Conservation (phyloP, 2,888 invertebrate genomes). For the Lochmaea crataegi region DNA sequence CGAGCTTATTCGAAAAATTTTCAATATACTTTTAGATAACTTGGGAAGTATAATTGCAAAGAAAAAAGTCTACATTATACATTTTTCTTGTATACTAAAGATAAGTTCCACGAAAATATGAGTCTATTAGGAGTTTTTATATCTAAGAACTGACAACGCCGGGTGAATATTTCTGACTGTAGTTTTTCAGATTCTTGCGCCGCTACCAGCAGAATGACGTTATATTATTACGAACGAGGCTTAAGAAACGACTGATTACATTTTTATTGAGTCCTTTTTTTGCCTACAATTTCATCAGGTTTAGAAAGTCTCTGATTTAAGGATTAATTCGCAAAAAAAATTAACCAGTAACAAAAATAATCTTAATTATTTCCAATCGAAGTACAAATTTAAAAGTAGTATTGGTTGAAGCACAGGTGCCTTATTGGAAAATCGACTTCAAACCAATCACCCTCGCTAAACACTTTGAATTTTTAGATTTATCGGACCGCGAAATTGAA, state of each 20-base stretch:
- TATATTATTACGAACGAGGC: conserved; percentile 48
- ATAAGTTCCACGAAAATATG: too few relatives aligned
- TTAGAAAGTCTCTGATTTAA: conserved; percentile 10
- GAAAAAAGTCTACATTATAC: too few relatives aligned
- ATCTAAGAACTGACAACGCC: neutral
- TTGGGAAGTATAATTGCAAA: too few relatives aligned
- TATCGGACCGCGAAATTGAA: conserved; percentile 45
- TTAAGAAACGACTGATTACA: conserved; percentile 42
- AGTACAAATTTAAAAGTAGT: neutral
- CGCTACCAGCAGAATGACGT: conserved; percentile 31
- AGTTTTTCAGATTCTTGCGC: neutral
- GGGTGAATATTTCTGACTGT: neutral
- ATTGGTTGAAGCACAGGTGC: neutral
- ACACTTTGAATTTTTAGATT: conserved; percentile 23
- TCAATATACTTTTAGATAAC: too few relatives aligned
- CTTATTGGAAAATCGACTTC: conserved; percentile 4
- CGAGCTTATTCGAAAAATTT: too few relatives aligned
- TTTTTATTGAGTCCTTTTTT: conserved; percentile 39
- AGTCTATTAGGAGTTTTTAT: neutral
- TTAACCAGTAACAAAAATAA: neutral
- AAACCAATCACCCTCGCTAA: conserved; percentile 28
- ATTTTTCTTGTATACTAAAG: too few relatives aligned
- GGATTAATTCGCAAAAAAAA: neutral
- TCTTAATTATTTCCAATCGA: neutral
- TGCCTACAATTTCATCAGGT: conserved; percentile 11